A percentile compares a stretch with the other conserved stretches of the same genome.
Evolutionary conservation across 1,140 invertebrate species (phyloP).

Genomic region (Trypoxylus dichotomus): DNA sequence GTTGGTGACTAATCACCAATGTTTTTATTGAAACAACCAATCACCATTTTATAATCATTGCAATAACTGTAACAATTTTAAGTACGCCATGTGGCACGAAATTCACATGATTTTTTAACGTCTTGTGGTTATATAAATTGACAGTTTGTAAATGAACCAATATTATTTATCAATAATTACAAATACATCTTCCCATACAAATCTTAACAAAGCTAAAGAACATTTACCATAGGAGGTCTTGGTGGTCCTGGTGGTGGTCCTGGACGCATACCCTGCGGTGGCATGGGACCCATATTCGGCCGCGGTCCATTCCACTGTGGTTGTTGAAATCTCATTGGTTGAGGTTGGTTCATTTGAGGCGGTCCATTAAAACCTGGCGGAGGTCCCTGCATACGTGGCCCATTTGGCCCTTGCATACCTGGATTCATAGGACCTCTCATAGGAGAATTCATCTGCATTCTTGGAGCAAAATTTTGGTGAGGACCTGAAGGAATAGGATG

Average conservation of each 20-base stretch:
- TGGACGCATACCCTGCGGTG: slow-evolving; percentile 56
- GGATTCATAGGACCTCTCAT: slow-evolving; percentile 65
- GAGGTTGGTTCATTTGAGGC: slow-evolving; percentile 51
- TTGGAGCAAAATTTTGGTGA: slow-evolving; percentile 62
- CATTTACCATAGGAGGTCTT: slow-evolving; percentile 69
- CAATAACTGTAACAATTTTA: too few relatives aligned
- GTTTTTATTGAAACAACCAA: too few relatives aligned
- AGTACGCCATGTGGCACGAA: too few relatives aligned
- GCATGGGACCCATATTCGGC: slow-evolving; percentile 55
- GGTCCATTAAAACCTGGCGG: slow-evolving; percentile 48
- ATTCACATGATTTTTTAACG: too few relatives aligned
- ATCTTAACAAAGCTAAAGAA: neutral
- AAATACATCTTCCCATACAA: neutral
- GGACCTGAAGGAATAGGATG: slow-evolving; percentile 58
- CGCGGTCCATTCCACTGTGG: slow-evolving; percentile 62
- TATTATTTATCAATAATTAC: neutral
- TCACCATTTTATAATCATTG: too few relatives aligned
- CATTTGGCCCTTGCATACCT: slow-evolving; percentile 65
- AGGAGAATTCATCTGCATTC: slow-evolving; percentile 70
- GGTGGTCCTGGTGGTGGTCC: slow-evolving; percentile 62
- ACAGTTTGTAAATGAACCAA: neutral
- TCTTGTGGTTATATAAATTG: neutral
- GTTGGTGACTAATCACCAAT: too few relatives aligned
- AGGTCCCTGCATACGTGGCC: slow-evolving; percentile 70
- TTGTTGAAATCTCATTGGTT: slow-evolving; percentile 62